Evolutionary conservation across 53 echinoderm and acorn worm genomes (phyloP), one percentile per base, ranked within the genome.

Genomic region (Henricia sp.): DNA sequence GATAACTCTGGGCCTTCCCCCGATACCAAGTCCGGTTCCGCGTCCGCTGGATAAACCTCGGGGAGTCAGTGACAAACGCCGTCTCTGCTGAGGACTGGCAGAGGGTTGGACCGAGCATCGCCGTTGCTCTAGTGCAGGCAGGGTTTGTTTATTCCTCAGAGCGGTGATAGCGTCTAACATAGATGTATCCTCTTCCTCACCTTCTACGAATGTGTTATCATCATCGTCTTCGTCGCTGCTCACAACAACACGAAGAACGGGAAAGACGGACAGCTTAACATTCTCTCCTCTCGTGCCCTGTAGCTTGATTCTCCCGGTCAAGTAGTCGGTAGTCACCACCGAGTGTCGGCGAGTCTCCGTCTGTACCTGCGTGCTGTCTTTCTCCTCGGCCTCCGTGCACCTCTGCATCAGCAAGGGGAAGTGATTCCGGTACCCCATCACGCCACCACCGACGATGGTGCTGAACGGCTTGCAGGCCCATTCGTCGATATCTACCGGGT

Each of bases 321-420:
- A 55, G 78, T 96, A 96, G 66, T 96, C 67, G 26, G 96, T 89
- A 1, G 88, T 91, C 11, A 96, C 94, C 33, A 88, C 53, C 0
- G 96, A 96, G 67, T 84, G 94, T 11, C 94, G 87, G 33, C 91
- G 83, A 13, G 96, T 96, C 80, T 96, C 93, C 12, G 92, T 93
- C 63, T 96, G 88, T 17, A 93, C 84, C 67, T 91, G 55, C 4
- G 85, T 90, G 53, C 48, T 57, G 34, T 94, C 96, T 59, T 96
- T 96, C 39, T 94, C 92, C 74, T 90, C 96, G 2, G 96, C 83
- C 50, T 92, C 83, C 3, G 93, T 89, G 38, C 60, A 85, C 37
- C 78, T 62, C 39, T 89, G 70, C 92, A 96, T 91, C 30, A 92
- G 80, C 26, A 96, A 83, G 1, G 96, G 96, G 60, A 92, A 96